A percentile compares a stretch with the other conserved stretches of the same genome.
These are phyloP conservation scores for Gobio occitaniae DNA, from an alignment of 2,797 vertebrate genomes.

Conservation along the genomic window DNA sequence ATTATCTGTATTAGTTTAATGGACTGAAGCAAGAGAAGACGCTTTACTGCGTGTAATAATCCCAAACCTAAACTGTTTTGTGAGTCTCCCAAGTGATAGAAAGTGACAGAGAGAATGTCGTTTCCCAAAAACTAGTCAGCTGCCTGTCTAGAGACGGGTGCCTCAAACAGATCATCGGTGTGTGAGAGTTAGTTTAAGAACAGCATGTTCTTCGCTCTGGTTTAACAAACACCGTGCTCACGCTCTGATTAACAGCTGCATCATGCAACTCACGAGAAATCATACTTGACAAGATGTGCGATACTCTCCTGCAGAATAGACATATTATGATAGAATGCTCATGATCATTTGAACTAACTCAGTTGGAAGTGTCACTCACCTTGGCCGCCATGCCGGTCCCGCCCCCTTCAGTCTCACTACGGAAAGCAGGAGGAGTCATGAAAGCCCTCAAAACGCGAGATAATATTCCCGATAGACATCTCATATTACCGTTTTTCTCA, in stretches of 20 bases:
- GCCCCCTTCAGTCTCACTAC: constrained; percentile 48
- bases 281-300: background rate
- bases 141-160: background rate
- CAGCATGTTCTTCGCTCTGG: background rate
- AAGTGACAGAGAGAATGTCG: background rate
- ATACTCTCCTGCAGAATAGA: background rate
- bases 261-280: background rate
- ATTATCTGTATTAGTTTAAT: constrained; percentile 30
- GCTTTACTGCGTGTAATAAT: background rate
- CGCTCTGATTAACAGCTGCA: background rate
- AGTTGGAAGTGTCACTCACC: constrained; percentile 47
- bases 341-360: background rate
- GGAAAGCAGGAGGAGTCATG: constrained; percentile 33
- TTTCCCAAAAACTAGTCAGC: background rate
- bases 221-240: background rate
- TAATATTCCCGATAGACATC: background rate
- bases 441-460: constrained; percentile 24
- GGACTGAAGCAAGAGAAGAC: background rate
- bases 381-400: constrained; percentile 58
- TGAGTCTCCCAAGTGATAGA: background rate
- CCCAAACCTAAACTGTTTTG: background rate
- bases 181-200: background rate
- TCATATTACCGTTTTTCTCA: background rate
- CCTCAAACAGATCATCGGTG: background rate
- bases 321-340: background rate